Evolutionary conservation across 1,140 invertebrate species (phyloP), one percentile per base, ranked within the genome.

Genomic region (Drosophila repletoides): DNA sequence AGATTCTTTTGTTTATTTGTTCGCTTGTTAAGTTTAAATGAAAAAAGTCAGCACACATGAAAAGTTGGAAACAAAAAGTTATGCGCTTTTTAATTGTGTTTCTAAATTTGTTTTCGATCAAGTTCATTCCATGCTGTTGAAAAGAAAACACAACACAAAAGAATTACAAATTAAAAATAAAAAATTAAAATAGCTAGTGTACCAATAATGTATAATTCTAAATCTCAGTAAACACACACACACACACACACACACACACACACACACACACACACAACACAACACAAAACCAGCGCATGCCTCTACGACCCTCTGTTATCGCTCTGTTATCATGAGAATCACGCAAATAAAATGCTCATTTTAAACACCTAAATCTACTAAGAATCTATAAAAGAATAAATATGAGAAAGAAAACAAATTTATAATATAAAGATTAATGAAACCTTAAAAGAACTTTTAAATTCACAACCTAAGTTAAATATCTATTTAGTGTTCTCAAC

Each of bases 21-120:
- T 84, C 48, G 79, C 79, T 80, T 84, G 79, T 86, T 83, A 83
- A 83, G 79, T 79, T 83, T 84, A 71, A 60, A 36, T 53, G n/a
- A 48, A 34, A 34, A 31, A 70, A 38, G 41, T 33, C 22, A 43
- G 12, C 45, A 64, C 15, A 33, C 45, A 49, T 36, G 33, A 34
- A 59, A 72, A 33, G 31, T 34, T 52, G 14, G n/a, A 51, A 40
- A 21, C 34, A 45, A 26, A n/a, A 49, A 22, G 52, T 52, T 69
- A 59, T 73, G 71, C 65, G 58, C 72, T 65, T 66, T 73, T 31
- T 4, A 22, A 41, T 48, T 73, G 61, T 63, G 53, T 66, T 77
- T 64, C 45, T 73, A 59, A 49, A 40, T 72, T 67, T 58, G 77
- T 72, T 72, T 84, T 79, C 66, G 38, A 72, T 58, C 52, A 77